Conservation (phyloP, 2,113 vertebrate species). For the Nipponia nippon region DNA sequence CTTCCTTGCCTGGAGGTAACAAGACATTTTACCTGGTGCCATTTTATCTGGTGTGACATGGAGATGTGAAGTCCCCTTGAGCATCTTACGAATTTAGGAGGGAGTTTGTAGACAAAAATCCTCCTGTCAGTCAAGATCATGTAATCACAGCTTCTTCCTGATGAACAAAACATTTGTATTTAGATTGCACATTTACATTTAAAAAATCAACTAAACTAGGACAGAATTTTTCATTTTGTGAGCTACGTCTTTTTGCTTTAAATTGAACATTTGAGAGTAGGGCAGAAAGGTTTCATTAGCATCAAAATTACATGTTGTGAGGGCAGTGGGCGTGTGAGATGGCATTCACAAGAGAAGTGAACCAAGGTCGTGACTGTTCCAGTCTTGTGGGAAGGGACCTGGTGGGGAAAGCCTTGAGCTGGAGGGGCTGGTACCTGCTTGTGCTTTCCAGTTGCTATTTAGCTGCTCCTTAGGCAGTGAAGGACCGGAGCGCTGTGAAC, state of each 20-base stretch:
- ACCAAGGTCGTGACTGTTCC: fast-evolving
- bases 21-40: conserved; percentile 8
- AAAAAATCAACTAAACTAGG: background rate
- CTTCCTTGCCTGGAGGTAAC: background rate
- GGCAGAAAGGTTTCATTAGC: background rate
- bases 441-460: background rate
- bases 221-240: background rate
- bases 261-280: background rate
- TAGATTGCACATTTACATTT: background rate
- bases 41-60: conserved; percentile 25
- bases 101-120: conserved; percentile 47
- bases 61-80: background rate
- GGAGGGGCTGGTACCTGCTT: background rate
- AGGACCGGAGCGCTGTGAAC: background rate
- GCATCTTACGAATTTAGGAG: conserved; percentile 4
- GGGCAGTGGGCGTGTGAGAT: background rate
- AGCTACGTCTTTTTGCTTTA: background rate
- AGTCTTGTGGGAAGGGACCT: background rate
- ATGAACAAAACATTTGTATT: background rate
- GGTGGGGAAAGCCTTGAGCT: background rate
- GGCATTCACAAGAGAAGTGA: background rate
- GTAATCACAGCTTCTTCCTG: background rate
- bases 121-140: background rate
- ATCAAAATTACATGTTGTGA: background rate
- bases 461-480: background rate